phyloP scores from a whole-genome alignment of 2,888 invertebrate species.

The Pantelozetes paolii region DNA sequence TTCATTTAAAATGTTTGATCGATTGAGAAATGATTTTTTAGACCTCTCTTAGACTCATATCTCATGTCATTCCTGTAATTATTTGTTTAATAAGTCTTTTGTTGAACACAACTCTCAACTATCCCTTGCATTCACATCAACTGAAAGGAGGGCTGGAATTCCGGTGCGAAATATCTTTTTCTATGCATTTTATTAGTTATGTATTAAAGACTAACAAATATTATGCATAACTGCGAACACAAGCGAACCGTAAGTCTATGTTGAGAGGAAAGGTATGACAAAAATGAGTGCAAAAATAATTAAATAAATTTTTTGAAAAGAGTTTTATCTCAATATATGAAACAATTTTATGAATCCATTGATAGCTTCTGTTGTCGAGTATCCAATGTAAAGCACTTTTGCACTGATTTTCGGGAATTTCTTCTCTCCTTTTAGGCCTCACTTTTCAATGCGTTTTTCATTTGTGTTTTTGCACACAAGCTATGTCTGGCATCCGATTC shows the following conservation, averaged over 20 bases:
- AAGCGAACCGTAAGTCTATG: background rate
- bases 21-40: background rate
- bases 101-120: no score
- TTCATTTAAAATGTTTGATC: background rate
- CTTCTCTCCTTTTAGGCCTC: background rate
- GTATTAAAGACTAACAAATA: background rate
- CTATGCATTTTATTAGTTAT: no score
- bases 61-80: no score
- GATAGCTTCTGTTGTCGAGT: background rate
- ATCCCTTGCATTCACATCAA: no score
- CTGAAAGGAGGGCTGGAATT: no score
- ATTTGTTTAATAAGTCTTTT: no score
- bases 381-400: background rate
- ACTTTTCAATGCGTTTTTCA: slow-evolving; percentile 22
- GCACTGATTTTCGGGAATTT: slow-evolving; percentile 21
- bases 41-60: no score
- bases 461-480: slow-evolving; percentile 31
- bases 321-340: slow-evolving; percentile 8
- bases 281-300: background rate
- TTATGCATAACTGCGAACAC: no score
- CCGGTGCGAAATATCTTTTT: no score
- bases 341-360: background rate
- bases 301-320: slow-evolving; percentile 1
- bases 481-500: slow-evolving; percentile 25
- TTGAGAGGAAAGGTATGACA: background rate